Base-by-base conservation (phyloP, 92 coral and sea anemone species). In the Parazoanthus atlanticus region DNA sequence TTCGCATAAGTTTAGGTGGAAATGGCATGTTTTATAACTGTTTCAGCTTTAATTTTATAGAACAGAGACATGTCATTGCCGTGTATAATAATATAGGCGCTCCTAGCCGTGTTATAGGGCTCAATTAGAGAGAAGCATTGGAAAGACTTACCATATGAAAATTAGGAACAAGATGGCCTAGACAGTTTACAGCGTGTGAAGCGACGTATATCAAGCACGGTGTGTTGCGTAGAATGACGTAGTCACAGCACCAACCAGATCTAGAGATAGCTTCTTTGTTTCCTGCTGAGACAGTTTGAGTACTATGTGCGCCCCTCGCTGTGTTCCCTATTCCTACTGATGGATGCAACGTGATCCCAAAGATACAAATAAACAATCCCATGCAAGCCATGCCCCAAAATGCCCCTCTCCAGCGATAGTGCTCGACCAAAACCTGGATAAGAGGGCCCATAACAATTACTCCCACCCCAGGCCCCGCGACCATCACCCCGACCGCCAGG, bases 381-480 rank as follows among this genome's bases (percentile, higher is more conserved):
- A 71, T 71, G 36, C 19, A 71, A 4, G 76, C 40, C 76, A 71
- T 71, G 16, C 76, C 76, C 76, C 33, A n/a, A 71, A 71, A 71
- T 29, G 76, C 76, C 36, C 38, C 76, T 3, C 76, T 71, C 76
- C 76, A 71, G 76, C 21, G 19, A 12, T 2, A 71, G 36, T 71
- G 33, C 10, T 71, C 38, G 6, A 28, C 19, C 1, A 71, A 32
- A 30, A 71, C 76, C 36, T 71, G 76, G 76, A 71, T 32, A 5
- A 71, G 38, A 21, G 76, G 76, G 21, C 33, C 36, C 76, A 71
- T 28, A 11, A 71, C 5, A 29, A 71, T 28, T 0, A 71, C 76
- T 1, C 76, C 76, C 0, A 40, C 76, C 17, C 76, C 36, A 32
- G 34, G 17, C 40, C 76, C 76, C 19, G 34, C 33, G 34, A 32